Evolutionary conservation across 2,797 vertebrate genomes (phyloP), one percentile per base, ranked within the genome.

Genomic region (Octomys mimax): DNA sequence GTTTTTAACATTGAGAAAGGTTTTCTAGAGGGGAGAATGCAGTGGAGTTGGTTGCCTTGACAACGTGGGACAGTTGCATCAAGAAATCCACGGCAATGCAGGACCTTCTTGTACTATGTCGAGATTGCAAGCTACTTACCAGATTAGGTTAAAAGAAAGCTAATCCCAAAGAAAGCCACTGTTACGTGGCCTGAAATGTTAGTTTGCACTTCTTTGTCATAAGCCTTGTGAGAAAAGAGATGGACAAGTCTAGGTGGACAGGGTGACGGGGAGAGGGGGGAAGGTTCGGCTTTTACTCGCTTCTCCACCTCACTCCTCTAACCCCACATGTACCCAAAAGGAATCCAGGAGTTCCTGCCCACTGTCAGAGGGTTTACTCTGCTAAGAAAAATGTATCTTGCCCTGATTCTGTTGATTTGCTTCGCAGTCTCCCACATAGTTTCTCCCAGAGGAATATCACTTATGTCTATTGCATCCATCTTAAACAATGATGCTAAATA

Each of bases 21-120:
- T 97, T 98, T 98, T 97, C 89, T 87, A 85, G 62, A 96, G 91
- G 66, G 93, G 87, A 97, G 89, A 97, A 97, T 97, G 94, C 75
- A 93, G 49, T 0, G 19, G 92, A 97, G 84, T 68, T 89, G 80
- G 98, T 98, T 99, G 96, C 98, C 98, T 98, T 98, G 98, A 95
- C 98, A 49, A 98, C 98, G 3, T 66, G 39, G 70, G 68, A 92
- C 86, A n/a, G 81, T 89, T 94, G 96, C 94, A 83, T 77, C 61
- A 96, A 96, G 97, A 98, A 98, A 97, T 93, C 96, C 97, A 95
- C 78, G 87, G 96, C 95, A 95, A 97, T 59, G 70, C 21, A 61
- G 61, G 71, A 88, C 87, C 71, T 83, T 93, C 62, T 91, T 94
- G 59, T 91, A 49, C 81, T 91, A 1, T 59, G 92, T 87, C 82